Evolutionary conservation across 2,113 vertebrate genomes (phyloP), one percentile per base, ranked within the genome.

Genomic region (Herpetotheres cachinnans): DNA sequence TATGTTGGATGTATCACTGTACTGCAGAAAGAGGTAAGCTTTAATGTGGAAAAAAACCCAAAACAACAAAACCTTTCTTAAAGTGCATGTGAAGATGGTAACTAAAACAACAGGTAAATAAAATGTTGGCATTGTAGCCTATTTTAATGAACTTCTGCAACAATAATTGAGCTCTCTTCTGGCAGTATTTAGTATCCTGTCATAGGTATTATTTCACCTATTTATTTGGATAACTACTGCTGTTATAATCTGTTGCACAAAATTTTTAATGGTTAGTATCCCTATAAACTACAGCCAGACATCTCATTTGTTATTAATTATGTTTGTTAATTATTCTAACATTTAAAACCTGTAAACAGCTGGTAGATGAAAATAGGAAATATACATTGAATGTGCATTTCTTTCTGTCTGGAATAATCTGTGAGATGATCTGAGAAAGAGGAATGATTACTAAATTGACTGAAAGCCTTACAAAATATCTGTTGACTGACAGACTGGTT

Each of bases 11-110:
- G 10, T 84, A 24, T 42, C 14, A 42, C 19, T 96, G 94, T 62
- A 34, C 93, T 79, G 95, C 97, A 66, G 50, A 96, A 54, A 92
- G 90, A 80, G 97, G 97, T 98, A 96, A 97, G 96, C 15, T 73
- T 62, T 40, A 47, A 71, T 34, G 13, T 24, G 22, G 42, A 14
- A 46, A n/a, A 16, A n/a, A 21, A 34, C 2, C 1, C 7, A 15
- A 12, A 61, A 29, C 19, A n/a, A n/a, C 42, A 42, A 42, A 42
- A 42, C 6, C 26, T 52, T 7, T 69, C 40, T 56, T 34, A 50
- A 65, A 56, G 13, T 11, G 4, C 21, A 2, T 20, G 11, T 55
- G 27, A 58, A 82, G 27, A 8, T 42, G 14, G 20, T 61, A 56
- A 34, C 36, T 63, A n/a, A 73, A 95, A 8, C 18, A 47, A 44